Evolutionary conservation across 2,797 vertebrate species (phyloP), one percentile per base, ranked within the genome.

Genomic region (Picus viridis): DNA sequence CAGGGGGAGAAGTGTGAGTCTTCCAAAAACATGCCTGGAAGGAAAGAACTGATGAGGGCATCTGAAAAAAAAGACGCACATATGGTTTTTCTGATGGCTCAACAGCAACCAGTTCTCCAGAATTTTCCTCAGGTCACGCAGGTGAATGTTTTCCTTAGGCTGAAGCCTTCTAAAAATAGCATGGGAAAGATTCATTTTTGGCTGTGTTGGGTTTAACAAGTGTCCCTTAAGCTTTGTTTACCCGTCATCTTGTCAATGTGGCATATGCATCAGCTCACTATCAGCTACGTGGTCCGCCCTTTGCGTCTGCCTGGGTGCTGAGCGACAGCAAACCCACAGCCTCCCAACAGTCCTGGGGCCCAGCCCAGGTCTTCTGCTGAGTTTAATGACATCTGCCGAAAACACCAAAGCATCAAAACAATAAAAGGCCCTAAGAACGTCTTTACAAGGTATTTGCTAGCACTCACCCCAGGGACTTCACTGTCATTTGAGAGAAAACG

Each of bases 401-500:
- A 95, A 88, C 43, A 86, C 91, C 88, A 83, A 94, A 94, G 91
- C 84, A 96, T 93, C 86, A 87, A 94, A 97, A 97, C 94, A 96
- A 95, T 64, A 83, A 91, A 97, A 97, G 93, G 93, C 82, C 95
- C 75, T 88, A 94, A 94, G 94, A 90, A 95, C 86, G 93, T 95
- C 96, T 97, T 97, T 96, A 96, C 97, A 96, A 98, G 95, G 97
- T 94, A 97, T 97, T 97, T 97, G 96, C 96, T 97, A 97, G 96
- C 95, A 41, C 76, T 97, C 95, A 90, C 93, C 95, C 97, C 89
- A 73, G 80, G 64, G 94, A 69, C 96, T 88, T 97, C 94, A 93
- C 97, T 97, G 90, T 97, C 97, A 97, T 97, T 97, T 97, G 86
- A 95, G 90, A 82, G 85, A 87, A 97, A 95, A 97, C 96, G 92